Base-by-base conservation (phyloP, 1,140 invertebrate species). In the Camponotus pennsylvanicus region DNA sequence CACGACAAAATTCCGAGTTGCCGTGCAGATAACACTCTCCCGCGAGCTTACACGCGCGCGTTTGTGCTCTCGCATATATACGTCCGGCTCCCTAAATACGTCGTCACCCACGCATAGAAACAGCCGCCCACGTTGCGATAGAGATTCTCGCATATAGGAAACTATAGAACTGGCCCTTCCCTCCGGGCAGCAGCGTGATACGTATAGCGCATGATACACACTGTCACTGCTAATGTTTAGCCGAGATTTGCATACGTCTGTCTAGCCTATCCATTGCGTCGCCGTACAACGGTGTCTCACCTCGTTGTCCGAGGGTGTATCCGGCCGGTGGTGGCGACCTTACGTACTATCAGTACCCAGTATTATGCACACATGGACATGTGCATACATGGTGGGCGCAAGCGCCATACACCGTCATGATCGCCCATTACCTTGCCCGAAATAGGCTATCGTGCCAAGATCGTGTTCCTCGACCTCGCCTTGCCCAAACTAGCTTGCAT, bases 181-280 rank as follows among this genome's bases (percentile, higher is more conserved):
- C 15, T 18, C 49, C 3, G 45, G 55, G n/a, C 32, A 32, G 8
- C 9, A 18, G 49, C 49, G 9, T 42, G 27, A 64, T 69, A 67
- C 64, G 40, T 89, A 85, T 76, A 88, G 87, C 86, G 88, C 85
- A 86, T 70, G 80, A 89, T 91, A 92, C 91, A 92, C 91, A 92
- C 89, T 91, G 92, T 92, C 90, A 90, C 87, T 90, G 87, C 88
- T 92, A 92, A 92, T 95, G 93, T 95, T 95, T 94, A 90, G 84
- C 75, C 89, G 92, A 91, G 91, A 94, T 95, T 95, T 95, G 94
- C 94, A 95, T 95, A 93, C 91, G 94, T 94, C 93, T 94, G 93
- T 93, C 92, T 90, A 82, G 86, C 86, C 91, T 92, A 88, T 92
- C 89, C 90, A 91, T 90, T 92, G 64, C 71, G 59, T 59, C 88